phyloP scores from a whole-genome alignment of 2,888 invertebrate species.

The Campoplex nolae region DNA sequence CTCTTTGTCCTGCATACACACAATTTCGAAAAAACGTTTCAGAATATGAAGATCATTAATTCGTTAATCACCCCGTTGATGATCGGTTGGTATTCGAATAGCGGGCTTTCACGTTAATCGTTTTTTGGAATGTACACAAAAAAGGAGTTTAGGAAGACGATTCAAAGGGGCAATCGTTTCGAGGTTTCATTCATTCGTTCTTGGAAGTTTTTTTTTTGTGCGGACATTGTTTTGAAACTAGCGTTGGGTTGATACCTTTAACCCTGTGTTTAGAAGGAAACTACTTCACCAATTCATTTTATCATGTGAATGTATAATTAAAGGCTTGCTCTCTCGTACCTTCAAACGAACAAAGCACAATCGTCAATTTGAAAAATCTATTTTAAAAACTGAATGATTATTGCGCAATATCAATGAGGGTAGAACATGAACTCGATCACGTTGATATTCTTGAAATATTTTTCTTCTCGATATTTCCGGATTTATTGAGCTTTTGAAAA shows the following conservation, averaged over 20 bases:
- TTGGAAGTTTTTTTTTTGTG: background rate
- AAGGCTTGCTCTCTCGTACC: background rate
- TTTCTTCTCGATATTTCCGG: too few species aligned
- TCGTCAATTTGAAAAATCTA: background rate
- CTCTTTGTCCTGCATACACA: background rate
- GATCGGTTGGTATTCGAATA: background rate
- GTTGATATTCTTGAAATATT: too few species aligned
- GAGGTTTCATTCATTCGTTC: background rate
- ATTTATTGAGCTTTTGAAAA: too few species aligned
- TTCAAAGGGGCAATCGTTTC: background rate
- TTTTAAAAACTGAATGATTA: background rate
- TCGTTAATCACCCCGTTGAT: background rate
- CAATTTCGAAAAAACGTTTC: background rate
- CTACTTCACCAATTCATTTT: background rate
- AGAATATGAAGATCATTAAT: slow-evolving; percentile 4
- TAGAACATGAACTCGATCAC: too few species aligned
- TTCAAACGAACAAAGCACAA: background rate
- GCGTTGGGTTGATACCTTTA: background rate
- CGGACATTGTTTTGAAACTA: background rate
- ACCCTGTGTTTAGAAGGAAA: background rate
- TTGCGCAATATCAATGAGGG: background rate
- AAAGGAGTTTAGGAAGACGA: background rate
- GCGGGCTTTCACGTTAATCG: background rate
- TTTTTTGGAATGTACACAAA: background rate
- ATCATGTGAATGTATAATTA: background rate